phyloP scores from a whole-genome alignment of 1,140 invertebrate genomes.

The Aphidius gifuensis region DNA sequence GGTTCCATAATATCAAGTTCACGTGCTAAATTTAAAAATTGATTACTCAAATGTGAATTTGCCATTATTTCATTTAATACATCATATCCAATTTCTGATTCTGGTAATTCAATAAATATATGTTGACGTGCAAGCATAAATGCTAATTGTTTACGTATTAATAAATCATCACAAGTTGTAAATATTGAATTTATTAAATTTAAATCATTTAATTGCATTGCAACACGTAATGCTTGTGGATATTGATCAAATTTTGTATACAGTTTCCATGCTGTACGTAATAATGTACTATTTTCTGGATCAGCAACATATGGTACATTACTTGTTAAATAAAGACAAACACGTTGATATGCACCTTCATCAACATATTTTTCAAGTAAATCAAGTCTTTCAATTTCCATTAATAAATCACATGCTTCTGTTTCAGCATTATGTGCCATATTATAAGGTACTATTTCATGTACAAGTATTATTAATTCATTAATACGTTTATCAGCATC shows the following conservation, averaged over 20 bases:
- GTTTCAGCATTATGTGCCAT: constrained; percentile 99
- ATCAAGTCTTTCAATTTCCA: constrained; percentile 95
- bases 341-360: constrained; percentile 86
- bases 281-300: constrained; percentile 88
- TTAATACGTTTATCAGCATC: constrained; percentile 62
- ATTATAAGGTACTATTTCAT: constrained; percentile 93
- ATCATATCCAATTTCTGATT: constrained; percentile 72
- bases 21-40: constrained; percentile 92
- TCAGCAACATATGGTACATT: constrained; percentile 98
- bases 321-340: constrained; percentile 94
- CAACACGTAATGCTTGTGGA: constrained; percentile 89
- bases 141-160: constrained; percentile 92
- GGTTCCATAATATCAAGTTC: constrained; percentile 99
- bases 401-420: constrained; percentile 96
- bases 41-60: constrained; percentile 93
- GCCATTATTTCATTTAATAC: constrained; percentile 95
- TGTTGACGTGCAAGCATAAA: constrained; percentile 98
- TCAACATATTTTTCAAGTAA: constrained; percentile 90
- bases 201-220: constrained; percentile 92
- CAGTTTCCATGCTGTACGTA: constrained; percentile 83
- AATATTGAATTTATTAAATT: constrained; percentile 84
- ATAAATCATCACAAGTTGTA: constrained; percentile 77
- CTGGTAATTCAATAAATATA: constrained; percentile 77
- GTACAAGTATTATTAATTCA: constrained; percentile 71
- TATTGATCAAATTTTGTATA: constrained; percentile 92